Base-by-base conservation (phyloP, 1,140 invertebrate species). In the Lepidostoma basale region DNA sequence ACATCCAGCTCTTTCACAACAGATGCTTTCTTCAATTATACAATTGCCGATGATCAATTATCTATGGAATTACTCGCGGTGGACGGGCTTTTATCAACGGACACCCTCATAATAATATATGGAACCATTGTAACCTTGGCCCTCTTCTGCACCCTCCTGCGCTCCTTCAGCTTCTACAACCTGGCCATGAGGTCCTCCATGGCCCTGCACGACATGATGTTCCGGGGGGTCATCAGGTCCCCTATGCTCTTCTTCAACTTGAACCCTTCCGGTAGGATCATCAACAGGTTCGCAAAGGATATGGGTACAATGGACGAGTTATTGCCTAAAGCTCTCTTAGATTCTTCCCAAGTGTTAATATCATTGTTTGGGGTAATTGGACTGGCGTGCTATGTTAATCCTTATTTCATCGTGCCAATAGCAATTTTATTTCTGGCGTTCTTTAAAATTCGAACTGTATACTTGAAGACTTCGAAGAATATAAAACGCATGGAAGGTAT, bases 301-400 rank as follows among this genome's bases (percentile, higher is more conserved):
- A 87, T 92, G 76, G 91, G 92, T 0, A 84, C 88, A 2, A 86
- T 95, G 33, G 94, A 96, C 77, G 94, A 97, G 79, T 74, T 88
- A 2, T 78, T 97, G 16, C 94, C 94, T 68, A 81, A 82, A 67
- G 82, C 86, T 1, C 84, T 90, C 58, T 83, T 93, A 54, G 92
- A 94, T 76, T 87, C 90, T 39, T 77, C 90, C 1, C 85, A 87
- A 75, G 80, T 87, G 3, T 83, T 84, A 22, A 72, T 88, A 14
- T 77, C 81, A 22, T 81, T 84, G 74, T 44, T 77, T 0, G 85
- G 85, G 2, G 76, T 82, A 0, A 74, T 84, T 2, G 68, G 85
- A 6, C 84, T 93, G 6, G 85, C 90, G 0, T 86, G 86, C 22
- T 80, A 87, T 0, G 83, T 91, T 0, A 90, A 90, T 77, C 86